Conservation (phyloP, 2,113 vertebrate species). For the Syngnathoides biaculeatus region DNA sequence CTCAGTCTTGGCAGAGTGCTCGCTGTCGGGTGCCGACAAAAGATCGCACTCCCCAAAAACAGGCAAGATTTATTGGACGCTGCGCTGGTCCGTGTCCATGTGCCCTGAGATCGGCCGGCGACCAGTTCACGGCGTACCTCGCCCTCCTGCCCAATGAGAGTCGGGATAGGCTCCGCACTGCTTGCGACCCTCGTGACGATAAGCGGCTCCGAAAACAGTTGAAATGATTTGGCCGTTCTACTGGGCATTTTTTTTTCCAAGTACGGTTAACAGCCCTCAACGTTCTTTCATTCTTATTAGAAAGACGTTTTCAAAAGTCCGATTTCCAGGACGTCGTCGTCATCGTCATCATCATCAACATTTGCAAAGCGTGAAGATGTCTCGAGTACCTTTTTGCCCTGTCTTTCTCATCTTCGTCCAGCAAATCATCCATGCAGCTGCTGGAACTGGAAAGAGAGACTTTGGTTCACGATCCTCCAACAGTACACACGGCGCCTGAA, state of each 20-base stretch:
- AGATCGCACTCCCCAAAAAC: too few species aligned
- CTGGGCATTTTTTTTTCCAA: neutral
- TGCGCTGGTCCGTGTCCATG: too few species aligned
- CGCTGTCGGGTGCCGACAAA: too few species aligned
- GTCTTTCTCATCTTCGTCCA: constrained; percentile 94
- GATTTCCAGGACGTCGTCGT: neutral
- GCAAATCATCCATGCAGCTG: constrained; percentile 84
- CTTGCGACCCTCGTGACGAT: too few species aligned
- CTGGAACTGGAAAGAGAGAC: constrained; percentile 74
- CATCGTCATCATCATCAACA: neutral
- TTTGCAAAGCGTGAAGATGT: neutral
- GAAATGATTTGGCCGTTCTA: neutral
- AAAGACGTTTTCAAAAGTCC: neutral
- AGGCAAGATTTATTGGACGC: too few species aligned
- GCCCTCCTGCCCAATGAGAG: too few species aligned
- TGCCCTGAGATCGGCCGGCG: too few species aligned
- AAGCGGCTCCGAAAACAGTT: too few species aligned
- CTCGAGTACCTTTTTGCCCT: constrained; percentile 85
- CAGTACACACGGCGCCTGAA: neutral
- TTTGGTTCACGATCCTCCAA: constrained; percentile 4
- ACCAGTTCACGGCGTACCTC: too few species aligned
- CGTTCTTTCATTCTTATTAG: too few species aligned
- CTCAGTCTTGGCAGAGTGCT: too few species aligned
- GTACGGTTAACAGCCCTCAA: neutral
- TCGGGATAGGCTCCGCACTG: too few species aligned